Conservation (phyloP, 2,888 invertebrate species). For the Clepsis dumicolana region DNA sequence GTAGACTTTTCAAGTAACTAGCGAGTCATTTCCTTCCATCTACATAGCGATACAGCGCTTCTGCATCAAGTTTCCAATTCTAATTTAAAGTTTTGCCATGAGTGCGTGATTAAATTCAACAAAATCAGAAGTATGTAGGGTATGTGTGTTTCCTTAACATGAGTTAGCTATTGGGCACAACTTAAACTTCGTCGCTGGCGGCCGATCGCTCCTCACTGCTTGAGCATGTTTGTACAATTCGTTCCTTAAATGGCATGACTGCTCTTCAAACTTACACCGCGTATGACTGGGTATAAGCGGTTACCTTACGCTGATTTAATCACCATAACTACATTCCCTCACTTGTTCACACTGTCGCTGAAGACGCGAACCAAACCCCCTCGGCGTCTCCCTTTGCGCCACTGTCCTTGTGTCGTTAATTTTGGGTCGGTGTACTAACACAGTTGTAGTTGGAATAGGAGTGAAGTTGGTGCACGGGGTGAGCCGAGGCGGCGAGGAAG, state of each 20-base stretch:
- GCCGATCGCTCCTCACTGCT: constrained; percentile 82
- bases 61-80: constrained; percentile 58
- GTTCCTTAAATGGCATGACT: constrained; percentile 80
- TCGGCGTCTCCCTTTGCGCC: constrained; percentile 74
- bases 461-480: constrained; percentile 60
- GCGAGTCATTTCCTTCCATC: constrained; percentile 62
- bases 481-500: constrained; percentile 60
- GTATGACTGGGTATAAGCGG: constrained; percentile 77
- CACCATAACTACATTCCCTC: constrained; percentile 70
- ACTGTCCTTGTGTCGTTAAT: constrained; percentile 55
- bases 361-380: constrained; percentile 70
- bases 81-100: constrained; percentile 65
- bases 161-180: constrained; percentile 66
- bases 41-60: constrained; percentile 52
- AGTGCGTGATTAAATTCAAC: constrained; percentile 57
- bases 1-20: constrained; percentile 63
- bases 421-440: constrained; percentile 44
- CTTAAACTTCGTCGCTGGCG: constrained; percentile 72
- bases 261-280: constrained; percentile 76
- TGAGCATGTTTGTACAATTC: constrained; percentile 81
- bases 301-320: constrained; percentile 69
- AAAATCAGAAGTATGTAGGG: constrained; percentile 48
- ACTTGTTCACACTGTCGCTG: constrained; percentile 77
- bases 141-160: constrained; percentile 49
- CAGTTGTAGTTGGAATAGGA: constrained; percentile 34